Evolutionary conservation across 2,797 vertebrate species (phyloP), one percentile per base, ranked within the genome.

Genomic region (Sardinella longiceps): DNA sequence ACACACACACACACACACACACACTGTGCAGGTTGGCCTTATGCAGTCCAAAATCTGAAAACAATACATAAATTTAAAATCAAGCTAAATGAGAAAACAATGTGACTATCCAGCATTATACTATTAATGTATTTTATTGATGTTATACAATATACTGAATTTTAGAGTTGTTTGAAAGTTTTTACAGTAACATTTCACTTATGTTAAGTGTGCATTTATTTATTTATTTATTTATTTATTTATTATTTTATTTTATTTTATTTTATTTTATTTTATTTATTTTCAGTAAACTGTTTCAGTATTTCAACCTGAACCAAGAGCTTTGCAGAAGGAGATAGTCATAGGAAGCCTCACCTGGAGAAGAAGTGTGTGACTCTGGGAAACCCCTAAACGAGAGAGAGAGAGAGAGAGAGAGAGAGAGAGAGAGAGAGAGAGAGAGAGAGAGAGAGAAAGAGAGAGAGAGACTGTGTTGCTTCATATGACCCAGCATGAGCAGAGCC

Each of bases 341-440:
- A 1, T 43, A 1, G 15, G 18, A 15, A 77, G 37, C 33, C 37
- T 23, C 70, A 77, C 70, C 70, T 77, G 70, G 33, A 43, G 37
- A 9, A 39, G 15, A 39, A 77, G 20, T 77, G 20, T 77, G 15
- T 77, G 70, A 18, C 70, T 43, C 33, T 15, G 63, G 28, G 88
- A 90, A 88, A 88, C 90, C 92, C 91, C 84, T 48, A 48, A 48
- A 48, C 0, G 46, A 48, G 90, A 90, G 88, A 45, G 83, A 83
- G 77, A 74, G 83, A 83, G 77, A 74, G 77, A 84, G 58, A 84
- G 6, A 82, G 80, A 20, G 50, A 86, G 81, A 89, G 87, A 87
- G 88, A 53, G 82, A 84, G 74, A 70, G 77, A 85, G 30, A 50
- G 11, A 33, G 58, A 80, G 43, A 20, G 85, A 83, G 85, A 85